Conservation (phyloP, 2,888 invertebrate species). For the Chrysopilus asiliformis region DNA sequence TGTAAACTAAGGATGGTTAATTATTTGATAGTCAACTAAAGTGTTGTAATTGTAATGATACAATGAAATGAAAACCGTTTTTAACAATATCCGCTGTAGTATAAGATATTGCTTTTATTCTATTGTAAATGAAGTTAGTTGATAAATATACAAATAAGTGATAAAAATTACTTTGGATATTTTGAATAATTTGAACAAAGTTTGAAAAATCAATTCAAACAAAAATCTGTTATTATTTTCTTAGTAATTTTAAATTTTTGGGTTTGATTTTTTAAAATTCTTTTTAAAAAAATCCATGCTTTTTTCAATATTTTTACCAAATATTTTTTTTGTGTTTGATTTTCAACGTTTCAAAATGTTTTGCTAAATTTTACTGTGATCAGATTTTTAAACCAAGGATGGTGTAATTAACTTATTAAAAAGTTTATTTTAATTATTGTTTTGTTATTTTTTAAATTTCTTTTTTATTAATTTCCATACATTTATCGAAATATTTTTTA, state of each 20-base stretch:
- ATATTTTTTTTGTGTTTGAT: constrained; percentile 5
- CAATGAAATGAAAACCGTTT: constrained; percentile 11
- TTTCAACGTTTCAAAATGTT: no score
- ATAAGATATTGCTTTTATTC: background rate
- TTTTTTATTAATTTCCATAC: constrained; percentile 1
- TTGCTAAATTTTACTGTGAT: no score
- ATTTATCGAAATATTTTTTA: constrained; percentile 4
- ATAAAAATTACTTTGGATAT: no score
- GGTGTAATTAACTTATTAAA: constrained; percentile 20
- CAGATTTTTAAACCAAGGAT: constrained; percentile 34
- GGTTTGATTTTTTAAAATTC: no score
- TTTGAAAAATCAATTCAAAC: no score
- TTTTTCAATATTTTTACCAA: background rate
- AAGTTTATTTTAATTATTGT: constrained; percentile 4
- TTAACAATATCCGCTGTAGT: no score
- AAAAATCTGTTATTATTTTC: no score
- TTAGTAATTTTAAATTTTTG: no score
- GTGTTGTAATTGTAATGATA: constrained; percentile 2
- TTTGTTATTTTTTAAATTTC: no score
- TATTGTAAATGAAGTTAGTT: constrained; percentile 10
- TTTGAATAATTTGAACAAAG: background rate
- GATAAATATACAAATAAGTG: constrained; percentile 14
- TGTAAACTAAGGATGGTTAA: constrained; percentile 12
- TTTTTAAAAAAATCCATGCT: no score
- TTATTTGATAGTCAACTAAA: constrained; percentile 2